phyloP scores from a whole-genome alignment of 2,888 invertebrate genomes.

The Psylliodes chrysocephalus region DNA sequence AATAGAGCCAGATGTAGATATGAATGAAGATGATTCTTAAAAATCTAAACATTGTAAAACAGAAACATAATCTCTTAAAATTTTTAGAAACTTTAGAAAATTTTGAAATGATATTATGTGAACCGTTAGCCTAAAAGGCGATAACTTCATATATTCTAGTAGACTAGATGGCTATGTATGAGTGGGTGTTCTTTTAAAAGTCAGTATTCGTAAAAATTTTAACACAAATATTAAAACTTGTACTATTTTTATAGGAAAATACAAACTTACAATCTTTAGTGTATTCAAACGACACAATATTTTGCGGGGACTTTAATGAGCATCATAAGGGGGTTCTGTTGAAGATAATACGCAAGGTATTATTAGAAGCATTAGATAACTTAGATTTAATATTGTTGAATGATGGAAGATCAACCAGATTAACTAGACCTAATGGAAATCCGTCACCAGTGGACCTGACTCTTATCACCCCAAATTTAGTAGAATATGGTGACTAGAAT shows the following conservation, averaged over 20 bases:
- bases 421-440: conserved; percentile 1
- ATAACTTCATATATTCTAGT: too few relatives aligned
- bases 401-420: conserved; percentile 15
- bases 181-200: too few relatives aligned
- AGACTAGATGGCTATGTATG: too few relatives aligned
- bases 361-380: conserved; percentile 7
- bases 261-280: not conserved
- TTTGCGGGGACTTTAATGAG: conserved; percentile 13
- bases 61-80: too few relatives aligned
- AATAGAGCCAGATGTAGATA: too few relatives aligned
- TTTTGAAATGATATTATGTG: too few relatives aligned
- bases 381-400: conserved; percentile 8
- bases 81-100: too few relatives aligned
- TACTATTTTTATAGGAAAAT: too few relatives aligned
- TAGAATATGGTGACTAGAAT: not conserved
- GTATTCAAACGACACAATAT: not conserved
- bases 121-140: too few relatives aligned
- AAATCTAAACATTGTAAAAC: too few relatives aligned
- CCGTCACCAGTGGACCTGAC: not conserved
- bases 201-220: not conserved
- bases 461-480: not conserved
- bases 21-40: too few relatives aligned
- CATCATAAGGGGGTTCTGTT: conserved; percentile 8
- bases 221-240: not conserved
- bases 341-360: conserved; percentile 3